Base-by-base conservation (phyloP, 2,888 invertebrate genomes). In the Protonemura montana region DNA sequence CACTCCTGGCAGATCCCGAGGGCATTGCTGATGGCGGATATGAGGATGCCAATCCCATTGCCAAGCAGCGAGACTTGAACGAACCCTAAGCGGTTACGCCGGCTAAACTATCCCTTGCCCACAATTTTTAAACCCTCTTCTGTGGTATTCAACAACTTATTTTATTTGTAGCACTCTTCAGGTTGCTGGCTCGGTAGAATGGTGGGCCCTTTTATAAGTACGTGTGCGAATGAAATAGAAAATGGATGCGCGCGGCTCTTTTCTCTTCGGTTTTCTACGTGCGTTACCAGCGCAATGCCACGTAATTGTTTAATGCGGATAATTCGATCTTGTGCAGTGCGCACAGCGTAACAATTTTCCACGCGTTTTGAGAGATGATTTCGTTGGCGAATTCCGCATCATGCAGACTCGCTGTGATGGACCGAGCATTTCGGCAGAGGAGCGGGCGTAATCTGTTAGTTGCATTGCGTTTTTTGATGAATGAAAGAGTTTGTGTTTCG, bases 401-500 rank as follows among this genome's bases (percentile, higher is more conserved):
- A 59, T 7, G 59, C 59, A 59, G 59, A 21, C 3, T 13, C 59
- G 2, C 7, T 59, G 7, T 59, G 59, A 59, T 21, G 3, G 59
- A 59, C 21, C 21, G 59, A 21, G 13, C 21, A 2, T 59, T 13
- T 30, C 29, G 13, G 29, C 81, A 27, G 30, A 28, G 81, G 21
- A 81, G 81, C 81, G 29, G 29, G 59, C 59, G 35, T 35, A 35
- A 35, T 59, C 1, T 59, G 59, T 59, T 16, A 10, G 16, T 59
- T 3, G 59, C 59, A 59, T 13, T 78, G 78, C 27, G 25, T 78
- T 26, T 26, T n/a, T 78, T 78, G 78, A 78, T 78, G 78, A 78
- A 78, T 78, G 78, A 78, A 59, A 59, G 59, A 78, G 78, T 78
- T 26, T 78, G n/a, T 6, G 28, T 81, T 30, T 26, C 16, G 81